Evolutionary conservation across 2,113 vertebrate genomes (phyloP), one percentile per base, ranked within the genome.

Genomic region (Microcebus tavaratra): DNA sequence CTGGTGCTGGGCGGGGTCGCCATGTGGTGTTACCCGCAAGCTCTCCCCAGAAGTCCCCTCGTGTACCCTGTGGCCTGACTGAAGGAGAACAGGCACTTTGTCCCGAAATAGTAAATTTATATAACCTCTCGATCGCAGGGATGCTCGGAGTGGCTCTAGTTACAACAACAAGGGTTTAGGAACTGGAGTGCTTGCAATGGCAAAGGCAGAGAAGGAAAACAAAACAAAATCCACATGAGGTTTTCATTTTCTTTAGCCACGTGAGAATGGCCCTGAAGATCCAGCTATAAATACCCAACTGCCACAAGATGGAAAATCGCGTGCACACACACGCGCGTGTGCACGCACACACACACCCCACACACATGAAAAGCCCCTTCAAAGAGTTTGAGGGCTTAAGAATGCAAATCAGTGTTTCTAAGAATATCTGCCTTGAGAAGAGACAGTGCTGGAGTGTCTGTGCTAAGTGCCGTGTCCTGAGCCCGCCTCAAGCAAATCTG

Each of bases 221-320:
- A 93, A 96, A 97, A 97, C 97, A 98, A 80, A 90, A 78, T 83
- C 95, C 96, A 97, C 96, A 97, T 90, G 97, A 97, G 98, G 97
- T 95, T 97, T 95, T 98, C 67, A 97, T 97, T 98, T 98, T 84
- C 97, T 78, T 59, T 65, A 97, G 87, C 96, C 96, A 97, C 55
- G 84, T 97, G 97, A 98, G 96, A 97, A 95, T 9, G 70, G 95
- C 87, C 80, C 91, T 90, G 89, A 90, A 95, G 95, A 97, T 85
- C 89, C 42, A 88, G 92, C 96, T 98, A 97, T 97, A 97, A 98
- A 98, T 98, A 97, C 94, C 93, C 96, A 75, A 86, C 97, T 86
- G 96, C 93, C 91, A 76, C 86, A 96, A n/a, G 82, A 93, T 67
- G 88, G 86, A 97, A 93, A 97, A 83, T 91, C 39, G 31, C 17